These are phyloP conservation scores for Coryphaenoides rupestris DNA, from an alignment of 2,113 vertebrate species.

Conservation along the genomic window DNA sequence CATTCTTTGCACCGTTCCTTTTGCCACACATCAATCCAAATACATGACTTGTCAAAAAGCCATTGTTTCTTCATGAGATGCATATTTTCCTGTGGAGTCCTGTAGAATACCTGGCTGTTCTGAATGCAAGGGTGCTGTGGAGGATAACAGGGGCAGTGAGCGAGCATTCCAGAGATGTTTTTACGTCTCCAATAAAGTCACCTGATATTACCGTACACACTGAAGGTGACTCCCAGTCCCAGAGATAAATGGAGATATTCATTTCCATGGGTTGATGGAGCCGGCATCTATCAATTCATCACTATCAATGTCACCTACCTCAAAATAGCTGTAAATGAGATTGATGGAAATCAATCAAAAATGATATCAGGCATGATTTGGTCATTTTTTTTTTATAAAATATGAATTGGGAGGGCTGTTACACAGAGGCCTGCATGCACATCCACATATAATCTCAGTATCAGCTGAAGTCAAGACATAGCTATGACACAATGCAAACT, in stretches of 20 bases:
- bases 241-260: conserved; percentile 8
- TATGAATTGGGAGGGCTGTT: too few species aligned
- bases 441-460: too few species aligned
- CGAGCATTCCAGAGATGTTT: not conserved
- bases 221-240: conserved; percentile 1
- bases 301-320: not conserved
- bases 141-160: not conserved
- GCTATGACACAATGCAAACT: too few species aligned
- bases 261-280: conserved; percentile 8
- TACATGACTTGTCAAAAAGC: too few species aligned
- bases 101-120: too few species aligned
- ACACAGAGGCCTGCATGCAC: too few species aligned
- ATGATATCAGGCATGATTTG: not conserved
- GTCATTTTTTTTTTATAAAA: not conserved
- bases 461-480: too few species aligned
- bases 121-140: too few species aligned
- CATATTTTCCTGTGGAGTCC: too few species aligned
- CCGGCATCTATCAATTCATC: conserved; percentile 6
- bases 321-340: not conserved
- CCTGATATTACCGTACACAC: not conserved
- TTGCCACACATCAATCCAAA: too few species aligned
- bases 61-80: too few species aligned
- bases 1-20: too few species aligned
- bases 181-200: not conserved
- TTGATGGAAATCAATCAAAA: not conserved